Conservation (phyloP, 1,140 invertebrate genomes). For the Plutomurus gul region DNA sequence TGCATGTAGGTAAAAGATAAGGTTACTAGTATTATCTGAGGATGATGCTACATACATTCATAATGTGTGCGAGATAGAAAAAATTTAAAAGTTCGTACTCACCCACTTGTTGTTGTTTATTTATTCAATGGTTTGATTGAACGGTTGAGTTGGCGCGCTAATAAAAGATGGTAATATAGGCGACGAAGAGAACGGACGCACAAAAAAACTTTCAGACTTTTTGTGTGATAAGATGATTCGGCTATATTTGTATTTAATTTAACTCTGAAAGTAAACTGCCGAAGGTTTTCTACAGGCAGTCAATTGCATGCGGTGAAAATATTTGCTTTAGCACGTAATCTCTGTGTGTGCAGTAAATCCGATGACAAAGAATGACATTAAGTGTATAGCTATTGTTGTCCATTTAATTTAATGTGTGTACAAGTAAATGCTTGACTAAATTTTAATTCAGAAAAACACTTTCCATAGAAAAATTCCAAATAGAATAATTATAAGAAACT, state of each 20-base stretch:
- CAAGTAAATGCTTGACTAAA: neutral
- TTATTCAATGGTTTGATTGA: neutral
- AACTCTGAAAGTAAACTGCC: too few species aligned
- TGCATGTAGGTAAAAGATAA: neutral
- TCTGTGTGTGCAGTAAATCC: neutral
- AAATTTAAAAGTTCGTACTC: neutral
- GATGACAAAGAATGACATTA: neutral
- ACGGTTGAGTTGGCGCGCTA: constrained; percentile 2
- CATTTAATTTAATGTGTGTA: neutral
- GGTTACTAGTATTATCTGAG: too few species aligned
- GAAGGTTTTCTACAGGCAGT: too few species aligned
- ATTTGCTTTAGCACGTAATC: too few species aligned
- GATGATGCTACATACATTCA: too few species aligned
- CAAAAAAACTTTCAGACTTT: constrained; percentile 11
- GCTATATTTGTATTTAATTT: neutral
- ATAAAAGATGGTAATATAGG: too few species aligned
- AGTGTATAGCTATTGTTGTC: neutral
- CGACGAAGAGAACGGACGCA: neutral
- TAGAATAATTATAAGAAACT: neutral
- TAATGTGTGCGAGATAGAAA: neutral
- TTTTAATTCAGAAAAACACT: neutral
- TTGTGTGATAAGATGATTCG: neutral
- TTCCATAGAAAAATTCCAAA: neutral
- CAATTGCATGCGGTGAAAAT: too few species aligned
- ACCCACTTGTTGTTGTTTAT: neutral